phyloP scores from a whole-genome alignment of 2,113 vertebrate genomes.

The Hypanus sabinus region DNA sequence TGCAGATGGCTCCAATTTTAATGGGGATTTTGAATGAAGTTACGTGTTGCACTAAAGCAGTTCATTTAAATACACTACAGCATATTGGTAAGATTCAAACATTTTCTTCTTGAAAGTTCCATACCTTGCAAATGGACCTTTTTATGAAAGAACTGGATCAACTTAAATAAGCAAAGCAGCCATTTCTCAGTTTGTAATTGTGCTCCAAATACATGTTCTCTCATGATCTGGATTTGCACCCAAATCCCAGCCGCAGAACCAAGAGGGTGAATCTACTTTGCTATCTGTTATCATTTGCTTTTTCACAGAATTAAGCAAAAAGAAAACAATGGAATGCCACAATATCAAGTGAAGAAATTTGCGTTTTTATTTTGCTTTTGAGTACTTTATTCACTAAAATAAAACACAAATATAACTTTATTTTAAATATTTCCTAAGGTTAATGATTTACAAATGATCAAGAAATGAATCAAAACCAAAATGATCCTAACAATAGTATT shows the following conservation, averaged over 20 bases:
- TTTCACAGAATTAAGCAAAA: not conserved
- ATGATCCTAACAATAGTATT: not conserved
- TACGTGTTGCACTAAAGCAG: not conserved
- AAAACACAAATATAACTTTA: conserved; percentile 18
- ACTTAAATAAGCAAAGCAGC: not conserved
- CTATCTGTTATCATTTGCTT: not conserved
- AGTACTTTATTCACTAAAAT: conserved; percentile 8
- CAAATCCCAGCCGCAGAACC: not conserved
- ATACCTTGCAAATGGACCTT: not conserved
- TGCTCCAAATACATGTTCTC: not conserved
- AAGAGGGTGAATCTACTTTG: not conserved
- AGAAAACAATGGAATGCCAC: not conserved
- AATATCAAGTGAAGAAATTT: not conserved
- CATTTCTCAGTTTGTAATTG: not conserved
- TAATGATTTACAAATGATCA: not conserved
- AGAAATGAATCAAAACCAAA: not conserved
- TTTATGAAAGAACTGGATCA: not conserved
- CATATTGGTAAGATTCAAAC: not conserved
- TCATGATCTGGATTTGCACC: not conserved
- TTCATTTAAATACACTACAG: not conserved
- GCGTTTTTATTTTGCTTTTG: not conserved
- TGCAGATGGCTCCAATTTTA: not conserved
- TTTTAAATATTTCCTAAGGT: not conserved
- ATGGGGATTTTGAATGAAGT: not conserved
- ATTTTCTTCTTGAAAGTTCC: conserved; percentile 16